Percentiles rank a stretch among this genome's conserved stretches.
phyloP scores from a whole-genome alignment of 1,140 invertebrate genomes.

The Eupristina koningsbergeri region DNA sequence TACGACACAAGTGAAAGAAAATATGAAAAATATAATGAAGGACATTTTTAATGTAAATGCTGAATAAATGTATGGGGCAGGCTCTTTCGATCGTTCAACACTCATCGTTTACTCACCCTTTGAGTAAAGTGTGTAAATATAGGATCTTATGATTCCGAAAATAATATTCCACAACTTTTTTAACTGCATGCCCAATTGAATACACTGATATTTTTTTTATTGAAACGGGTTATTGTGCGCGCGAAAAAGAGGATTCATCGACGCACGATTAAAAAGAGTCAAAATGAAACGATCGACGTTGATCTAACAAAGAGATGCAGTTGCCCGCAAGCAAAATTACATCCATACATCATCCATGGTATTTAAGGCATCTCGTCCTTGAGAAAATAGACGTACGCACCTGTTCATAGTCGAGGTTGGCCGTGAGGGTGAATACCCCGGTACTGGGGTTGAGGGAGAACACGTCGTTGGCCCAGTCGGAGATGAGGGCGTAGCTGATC shows the following conservation, averaged over 20 bases:
- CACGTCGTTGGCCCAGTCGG: conserved; percentile 94
- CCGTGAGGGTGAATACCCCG: conserved; percentile 90
- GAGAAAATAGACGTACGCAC: conserved; percentile 68
- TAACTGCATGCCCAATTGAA: neutral
- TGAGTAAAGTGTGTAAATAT: neutral
- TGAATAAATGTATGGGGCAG: no score
- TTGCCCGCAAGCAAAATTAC: neutral
- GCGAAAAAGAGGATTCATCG: neutral
- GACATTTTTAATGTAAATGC: no score
- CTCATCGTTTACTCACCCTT: neutral
- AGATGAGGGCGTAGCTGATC: conserved; percentile 89
- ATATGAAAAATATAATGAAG: no score
- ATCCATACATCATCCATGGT: conserved; percentile 1
- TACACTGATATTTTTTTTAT: neutral
- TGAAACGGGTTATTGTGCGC: neutral
- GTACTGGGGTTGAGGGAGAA: conserved; percentile 93
- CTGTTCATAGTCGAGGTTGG: conserved; percentile 93
- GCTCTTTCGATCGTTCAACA: no score
- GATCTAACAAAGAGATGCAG: neutral
- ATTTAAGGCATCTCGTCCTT: neutral
- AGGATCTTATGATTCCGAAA: neutral
- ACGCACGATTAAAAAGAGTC: neutral
- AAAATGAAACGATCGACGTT: neutral
- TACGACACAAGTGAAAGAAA: no score
- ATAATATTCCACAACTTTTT: neutral